phyloP scores from a whole-genome alignment of 2,888 invertebrate species.

The Drosophila acutilabella region DNA sequence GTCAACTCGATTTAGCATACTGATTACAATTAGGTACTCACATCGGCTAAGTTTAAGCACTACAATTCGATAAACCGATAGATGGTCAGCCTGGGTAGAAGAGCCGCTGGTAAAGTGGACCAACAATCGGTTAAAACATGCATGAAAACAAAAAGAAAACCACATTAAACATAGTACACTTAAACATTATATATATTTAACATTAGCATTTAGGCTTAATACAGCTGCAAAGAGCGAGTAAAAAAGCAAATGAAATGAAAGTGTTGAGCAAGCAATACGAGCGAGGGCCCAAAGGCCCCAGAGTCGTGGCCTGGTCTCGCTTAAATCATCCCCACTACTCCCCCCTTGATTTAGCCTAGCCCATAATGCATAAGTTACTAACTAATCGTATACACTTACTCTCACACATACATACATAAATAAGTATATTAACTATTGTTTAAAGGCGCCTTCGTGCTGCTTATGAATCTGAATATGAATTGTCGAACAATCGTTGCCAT shows the following conservation, averaged over 20 bases:
- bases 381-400: slow-evolving; percentile 33
- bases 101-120: slow-evolving; percentile 85
- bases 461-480: slow-evolving; percentile 78
- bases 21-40: slow-evolving; percentile 48
- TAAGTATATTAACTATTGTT: slow-evolving; percentile 48
- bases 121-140: slow-evolving; percentile 79
- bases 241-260: slow-evolving; percentile 49
- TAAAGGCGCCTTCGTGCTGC: slow-evolving; percentile 57
- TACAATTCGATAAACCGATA: slow-evolving; percentile 62
- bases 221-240: slow-evolving; percentile 34
- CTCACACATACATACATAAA: slow-evolving; percentile 26
- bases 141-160: slow-evolving; percentile 40
- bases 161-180: slow-evolving; percentile 28
- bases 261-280: slow-evolving; percentile 85
- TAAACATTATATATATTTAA: slow-evolving; percentile 16
- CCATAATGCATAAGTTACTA: slow-evolving; percentile 30
- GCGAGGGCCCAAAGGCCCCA: slow-evolving; percentile 62
- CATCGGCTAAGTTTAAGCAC: slow-evolving; percentile 58
- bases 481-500: slow-evolving; percentile 84
- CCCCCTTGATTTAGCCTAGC: slow-evolving; percentile 45
- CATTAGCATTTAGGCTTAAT: slow-evolving; percentile 52
- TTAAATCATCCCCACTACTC: not conserved
- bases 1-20: slow-evolving; percentile 39
- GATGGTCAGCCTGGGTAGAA: slow-evolving; percentile 62
- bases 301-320: slow-evolving; percentile 68